Percentiles rank a stretch among this genome's conserved stretches.
These are phyloP conservation scores for Lacerta viridis DNA, from an alignment of 2,797 vertebrate genomes.

Conservation along the genomic window DNA sequence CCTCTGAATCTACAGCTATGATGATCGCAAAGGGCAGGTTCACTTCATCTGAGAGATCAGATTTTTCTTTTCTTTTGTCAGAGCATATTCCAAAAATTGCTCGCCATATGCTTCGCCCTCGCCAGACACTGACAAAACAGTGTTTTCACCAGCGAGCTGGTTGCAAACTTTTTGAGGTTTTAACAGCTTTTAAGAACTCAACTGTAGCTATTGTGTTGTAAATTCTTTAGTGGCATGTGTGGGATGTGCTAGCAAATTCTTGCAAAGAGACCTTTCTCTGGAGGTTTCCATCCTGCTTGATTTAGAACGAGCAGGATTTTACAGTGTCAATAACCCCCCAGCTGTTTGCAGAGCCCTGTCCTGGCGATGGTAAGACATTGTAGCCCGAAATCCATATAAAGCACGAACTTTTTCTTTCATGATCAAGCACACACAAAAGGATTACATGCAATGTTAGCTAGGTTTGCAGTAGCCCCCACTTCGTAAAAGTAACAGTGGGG, in stretches of 20 bases:
- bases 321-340: constrained; percentile 45
- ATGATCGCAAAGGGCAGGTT: constrained; percentile 7
- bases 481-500: background rate
- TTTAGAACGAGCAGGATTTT: constrained; percentile 48
- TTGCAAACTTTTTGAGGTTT: constrained; percentile 36
- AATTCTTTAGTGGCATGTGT: background rate
- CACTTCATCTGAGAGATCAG: background rate
- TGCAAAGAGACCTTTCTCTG: constrained; percentile 17
- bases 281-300: constrained; percentile 26
- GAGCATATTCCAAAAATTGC: constrained; percentile 44
- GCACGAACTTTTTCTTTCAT: background rate
- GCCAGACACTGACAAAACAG: constrained; percentile 31
- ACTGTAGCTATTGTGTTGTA: background rate
- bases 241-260: background rate
- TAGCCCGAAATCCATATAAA: constrained; percentile 29
- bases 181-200: constrained; percentile 21
- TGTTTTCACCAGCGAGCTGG: background rate
- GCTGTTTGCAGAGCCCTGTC: constrained; percentile 32
- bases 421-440: background rate
- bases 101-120: constrained; percentile 34
- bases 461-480: constrained; percentile 44
- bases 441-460: background rate
- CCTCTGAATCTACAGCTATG: background rate
- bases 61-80: constrained; percentile 15
- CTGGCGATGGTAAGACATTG: constrained; percentile 11